These are phyloP conservation scores for Agrotis ipsilon DNA, from an alignment of 2,888 invertebrate genomes.

Conservation along the genomic window DNA sequence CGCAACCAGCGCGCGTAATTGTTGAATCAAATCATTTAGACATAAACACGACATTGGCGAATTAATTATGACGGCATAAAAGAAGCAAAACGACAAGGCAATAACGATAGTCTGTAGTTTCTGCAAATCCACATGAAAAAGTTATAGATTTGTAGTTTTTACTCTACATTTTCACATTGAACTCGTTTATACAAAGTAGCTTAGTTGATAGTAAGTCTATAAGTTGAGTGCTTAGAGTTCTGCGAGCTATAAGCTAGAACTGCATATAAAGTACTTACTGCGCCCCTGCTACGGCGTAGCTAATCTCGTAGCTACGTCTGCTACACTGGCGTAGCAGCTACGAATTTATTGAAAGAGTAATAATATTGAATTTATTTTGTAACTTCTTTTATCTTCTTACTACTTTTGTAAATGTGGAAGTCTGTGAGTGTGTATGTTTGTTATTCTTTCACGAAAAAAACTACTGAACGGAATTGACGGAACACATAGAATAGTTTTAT, in stretches of 20 bases:
- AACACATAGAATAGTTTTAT: no score
- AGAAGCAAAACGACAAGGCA: not conserved
- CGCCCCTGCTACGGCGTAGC: constrained; percentile 24
- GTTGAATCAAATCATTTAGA: no score
- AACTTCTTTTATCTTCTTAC: no score
- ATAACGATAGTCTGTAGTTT: not conserved
- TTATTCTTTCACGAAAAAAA: no score
- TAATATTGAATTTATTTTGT: not conserved
- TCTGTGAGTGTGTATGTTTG: no score
- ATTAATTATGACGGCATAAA: not conserved
- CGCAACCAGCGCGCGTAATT: not conserved
- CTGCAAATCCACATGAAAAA: not conserved
- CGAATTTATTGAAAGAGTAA: constrained; percentile 14
- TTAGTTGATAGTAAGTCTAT: not conserved
- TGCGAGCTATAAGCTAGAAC: not conserved
- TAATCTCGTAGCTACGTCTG: constrained; percentile 4
- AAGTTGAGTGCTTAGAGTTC: not conserved
- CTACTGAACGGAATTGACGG: no score
- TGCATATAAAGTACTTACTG: constrained; percentile 19
- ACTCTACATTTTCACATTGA: not conserved
- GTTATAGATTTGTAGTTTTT: not conserved
- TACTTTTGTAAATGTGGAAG: no score
- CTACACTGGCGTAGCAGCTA: constrained; percentile 15
- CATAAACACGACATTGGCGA: no score
- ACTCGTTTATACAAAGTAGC: not conserved